Conservation (phyloP, 2,888 invertebrate species). For the Phrixothrix hirtus region DNA sequence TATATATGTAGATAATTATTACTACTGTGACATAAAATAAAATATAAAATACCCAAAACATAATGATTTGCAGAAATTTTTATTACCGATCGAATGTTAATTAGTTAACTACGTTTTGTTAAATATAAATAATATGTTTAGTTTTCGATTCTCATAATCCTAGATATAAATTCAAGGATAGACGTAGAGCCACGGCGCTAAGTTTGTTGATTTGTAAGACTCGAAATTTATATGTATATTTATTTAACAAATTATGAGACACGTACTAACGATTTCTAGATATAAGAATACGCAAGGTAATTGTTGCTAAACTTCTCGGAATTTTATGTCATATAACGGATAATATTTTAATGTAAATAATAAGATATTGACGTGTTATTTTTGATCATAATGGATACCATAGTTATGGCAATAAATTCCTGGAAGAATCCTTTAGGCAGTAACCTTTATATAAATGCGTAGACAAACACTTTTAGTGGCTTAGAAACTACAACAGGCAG, state of each 20-base stretch:
- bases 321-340: too few species aligned
- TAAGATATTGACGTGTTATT: too few species aligned
- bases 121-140: background rate
- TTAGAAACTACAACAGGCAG: constrained; percentile 49
- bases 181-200: background rate
- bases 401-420: constrained; percentile 6
- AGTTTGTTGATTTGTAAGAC: background rate
- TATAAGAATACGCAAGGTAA: background rate
- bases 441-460: constrained; percentile 50
- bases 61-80: background rate
- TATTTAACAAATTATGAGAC: background rate
- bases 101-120: too few species aligned
- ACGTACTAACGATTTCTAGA: background rate
- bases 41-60: too few species aligned
- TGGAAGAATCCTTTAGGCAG: constrained; percentile 41
- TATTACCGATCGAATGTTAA: background rate
- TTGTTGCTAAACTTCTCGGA: too few species aligned
- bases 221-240: background rate
- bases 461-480: constrained; percentile 54
- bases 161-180: background rate
- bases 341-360: too few species aligned
- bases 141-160: background rate
- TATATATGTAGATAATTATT: too few species aligned
- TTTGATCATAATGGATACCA: background rate
- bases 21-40: too few species aligned